Evolutionary conservation across 2,113 vertebrate species (phyloP).

Genomic region (Saccopteryx bilineata): DNA sequence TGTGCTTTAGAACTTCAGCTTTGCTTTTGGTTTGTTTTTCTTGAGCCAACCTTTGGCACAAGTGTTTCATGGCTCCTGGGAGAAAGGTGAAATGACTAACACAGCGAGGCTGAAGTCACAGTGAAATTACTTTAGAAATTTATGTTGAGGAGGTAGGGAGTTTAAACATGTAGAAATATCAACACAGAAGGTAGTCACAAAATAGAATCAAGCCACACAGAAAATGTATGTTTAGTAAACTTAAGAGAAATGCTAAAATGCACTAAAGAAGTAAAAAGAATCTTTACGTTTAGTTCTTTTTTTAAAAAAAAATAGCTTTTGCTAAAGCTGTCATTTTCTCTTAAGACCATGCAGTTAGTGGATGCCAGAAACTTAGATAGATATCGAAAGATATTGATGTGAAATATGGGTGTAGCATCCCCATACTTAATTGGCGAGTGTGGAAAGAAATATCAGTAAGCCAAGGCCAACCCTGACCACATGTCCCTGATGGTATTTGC

Average conservation of each 20-base stretch:
- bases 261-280: not conserved
- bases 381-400: not conserved
- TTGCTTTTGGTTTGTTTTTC: slow-evolving; percentile 26
- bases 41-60: not conserved
- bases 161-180: not conserved
- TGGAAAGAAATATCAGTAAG: not conserved
- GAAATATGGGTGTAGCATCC: not conserved
- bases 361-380: not conserved
- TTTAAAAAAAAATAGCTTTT: not conserved
- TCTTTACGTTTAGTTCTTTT: not conserved
- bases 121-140: slow-evolving; percentile 1
- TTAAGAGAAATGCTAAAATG: not conserved
- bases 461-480: not conserved
- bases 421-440: not conserved
- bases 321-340: not conserved
- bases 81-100: slow-evolving; percentile 46
- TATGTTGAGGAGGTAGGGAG: not conserved
- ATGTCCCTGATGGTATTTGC: not conserved
- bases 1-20: not conserved
- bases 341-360: not conserved
- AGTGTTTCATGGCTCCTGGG: not conserved
- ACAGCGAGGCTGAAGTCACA: not conserved
- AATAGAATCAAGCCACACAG: not conserved
- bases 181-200: slow-evolving; percentile 5
- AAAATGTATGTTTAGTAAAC: not conserved